Percentiles rank a stretch among this genome's conserved stretches.
Conservation (phyloP, 2,113 vertebrate genomes). For the Triplophysa dalaica region DNA sequence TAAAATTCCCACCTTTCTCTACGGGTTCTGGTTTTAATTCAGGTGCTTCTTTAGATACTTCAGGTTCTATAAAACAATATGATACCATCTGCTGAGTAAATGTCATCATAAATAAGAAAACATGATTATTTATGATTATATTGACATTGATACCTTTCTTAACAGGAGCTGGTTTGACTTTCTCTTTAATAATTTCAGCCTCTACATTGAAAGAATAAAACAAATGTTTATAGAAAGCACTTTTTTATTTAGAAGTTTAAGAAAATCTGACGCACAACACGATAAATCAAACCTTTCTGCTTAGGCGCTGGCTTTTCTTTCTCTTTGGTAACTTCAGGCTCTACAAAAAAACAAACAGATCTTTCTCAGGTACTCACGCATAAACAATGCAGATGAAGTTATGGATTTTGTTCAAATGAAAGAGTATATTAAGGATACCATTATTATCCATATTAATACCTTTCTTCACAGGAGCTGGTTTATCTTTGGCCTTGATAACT, state of each 20-base stretch:
- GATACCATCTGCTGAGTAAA: background rate
- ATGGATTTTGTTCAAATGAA: too few species aligned
- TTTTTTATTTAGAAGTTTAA: background rate
- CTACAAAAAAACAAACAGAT: background rate
- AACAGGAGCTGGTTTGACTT: background rate
- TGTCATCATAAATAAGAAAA: background rate
- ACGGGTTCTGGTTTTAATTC: constrained; percentile 8
- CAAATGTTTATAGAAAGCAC: background rate
- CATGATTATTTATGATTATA: background rate
- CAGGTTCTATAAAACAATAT: constrained; percentile 1
- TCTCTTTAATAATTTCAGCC: background rate
- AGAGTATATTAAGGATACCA: too few species aligned
- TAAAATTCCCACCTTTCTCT: constrained; percentile 14
- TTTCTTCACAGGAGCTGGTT: constrained; percentile 17
- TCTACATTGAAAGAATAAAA: background rate
- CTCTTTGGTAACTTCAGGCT: too few species aligned
- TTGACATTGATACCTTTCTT: constrained; percentile 16
- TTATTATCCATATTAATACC: background rate
- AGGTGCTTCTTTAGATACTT: constrained; percentile 19
- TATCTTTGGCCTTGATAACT: background rate
- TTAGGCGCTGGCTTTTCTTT: constrained; percentile 35
- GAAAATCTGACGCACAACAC: too few species aligned
- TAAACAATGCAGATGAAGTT: too few species aligned
- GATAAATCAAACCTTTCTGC: too few species aligned
- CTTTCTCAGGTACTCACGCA: too few species aligned